phyloP scores from a whole-genome alignment of 2,113 vertebrate genomes.

The Alaudala cheleensis region DNA sequence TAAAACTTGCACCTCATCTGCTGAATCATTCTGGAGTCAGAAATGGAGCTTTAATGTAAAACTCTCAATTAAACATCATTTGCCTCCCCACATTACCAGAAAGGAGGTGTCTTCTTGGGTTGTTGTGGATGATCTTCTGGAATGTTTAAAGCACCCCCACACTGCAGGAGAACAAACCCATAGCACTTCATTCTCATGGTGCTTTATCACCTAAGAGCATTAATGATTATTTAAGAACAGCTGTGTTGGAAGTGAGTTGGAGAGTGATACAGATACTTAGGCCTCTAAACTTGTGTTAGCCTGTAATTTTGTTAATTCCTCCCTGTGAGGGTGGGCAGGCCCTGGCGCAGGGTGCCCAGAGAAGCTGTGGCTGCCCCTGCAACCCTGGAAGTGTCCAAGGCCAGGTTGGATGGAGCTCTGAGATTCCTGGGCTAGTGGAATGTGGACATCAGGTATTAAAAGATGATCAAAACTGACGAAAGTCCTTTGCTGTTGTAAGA shows the following conservation, averaged over 20 bases:
- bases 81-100: neutral
- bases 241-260: neutral
- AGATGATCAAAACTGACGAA: neutral
- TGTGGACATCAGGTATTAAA: neutral
- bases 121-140: neutral
- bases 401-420: neutral
- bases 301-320: neutral
- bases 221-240: neutral
- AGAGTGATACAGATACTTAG: neutral
- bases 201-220: neutral
- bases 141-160: neutral
- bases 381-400: neutral
- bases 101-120: neutral
- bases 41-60: neutral
- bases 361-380: neutral
- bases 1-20: slow-evolving; percentile 38
- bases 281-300: neutral
- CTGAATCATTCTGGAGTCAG: slow-evolving; percentile 20
- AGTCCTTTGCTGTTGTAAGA: neutral
- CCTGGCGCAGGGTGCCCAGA: neutral
- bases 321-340: rapidly evolving
- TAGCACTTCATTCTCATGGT: neutral
- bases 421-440: neutral
- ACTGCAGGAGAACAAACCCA: neutral
- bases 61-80: neutral